These are phyloP conservation scores for Drosophila mimetica DNA, from an alignment of 2,888 invertebrate genomes.

Conservation along the genomic window DNA sequence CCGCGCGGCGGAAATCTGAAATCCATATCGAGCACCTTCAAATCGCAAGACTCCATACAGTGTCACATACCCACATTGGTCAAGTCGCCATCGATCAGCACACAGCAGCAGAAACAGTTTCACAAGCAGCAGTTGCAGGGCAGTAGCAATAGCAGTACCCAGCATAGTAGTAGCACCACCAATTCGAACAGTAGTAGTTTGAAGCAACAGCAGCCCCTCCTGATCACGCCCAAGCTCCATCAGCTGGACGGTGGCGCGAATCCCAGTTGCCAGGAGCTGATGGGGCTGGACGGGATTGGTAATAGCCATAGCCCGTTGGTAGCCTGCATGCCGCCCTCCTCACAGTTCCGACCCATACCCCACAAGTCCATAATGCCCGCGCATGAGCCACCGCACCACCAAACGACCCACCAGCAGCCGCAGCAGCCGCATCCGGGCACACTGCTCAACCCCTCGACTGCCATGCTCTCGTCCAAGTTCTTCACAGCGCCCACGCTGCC, in stretches of 20 bases:
- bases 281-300: slow-evolving; percentile 74
- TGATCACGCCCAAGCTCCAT: slow-evolving; percentile 81
- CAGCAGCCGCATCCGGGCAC: slow-evolving; percentile 46
- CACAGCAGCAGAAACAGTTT: slow-evolving; percentile 80
- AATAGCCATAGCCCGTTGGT: slow-evolving; percentile 82
- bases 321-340: slow-evolving; percentile 84
- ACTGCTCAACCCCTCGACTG: slow-evolving; percentile 82
- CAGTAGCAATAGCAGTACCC: slow-evolving; percentile 44
- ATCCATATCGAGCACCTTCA: slow-evolving; percentile 84
- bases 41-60: slow-evolving; percentile 84
- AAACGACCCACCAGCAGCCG: slow-evolving; percentile 35
- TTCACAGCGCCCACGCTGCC: slow-evolving; percentile 84
- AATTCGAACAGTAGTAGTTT: slow-evolving; percentile 71
- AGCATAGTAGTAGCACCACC: slow-evolving; percentile 45
- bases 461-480: slow-evolving; percentile 83
- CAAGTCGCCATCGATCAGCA: slow-evolving; percentile 83
- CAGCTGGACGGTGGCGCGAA: slow-evolving; percentile 63
- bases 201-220: slow-evolving; percentile 81
- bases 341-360: slow-evolving; percentile 85
- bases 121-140: slow-evolving; percentile 71
- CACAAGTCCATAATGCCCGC: slow-evolving; percentile 83
- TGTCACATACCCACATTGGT: slow-evolving; percentile 84
- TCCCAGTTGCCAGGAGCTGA: slow-evolving; percentile 63
- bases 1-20: slow-evolving; percentile 84
- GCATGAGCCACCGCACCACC: slow-evolving; percentile 70